Evolutionary conservation across 2,113 vertebrate genomes (phyloP).

Genomic region (Phrynosoma platyrhinos): DNA sequence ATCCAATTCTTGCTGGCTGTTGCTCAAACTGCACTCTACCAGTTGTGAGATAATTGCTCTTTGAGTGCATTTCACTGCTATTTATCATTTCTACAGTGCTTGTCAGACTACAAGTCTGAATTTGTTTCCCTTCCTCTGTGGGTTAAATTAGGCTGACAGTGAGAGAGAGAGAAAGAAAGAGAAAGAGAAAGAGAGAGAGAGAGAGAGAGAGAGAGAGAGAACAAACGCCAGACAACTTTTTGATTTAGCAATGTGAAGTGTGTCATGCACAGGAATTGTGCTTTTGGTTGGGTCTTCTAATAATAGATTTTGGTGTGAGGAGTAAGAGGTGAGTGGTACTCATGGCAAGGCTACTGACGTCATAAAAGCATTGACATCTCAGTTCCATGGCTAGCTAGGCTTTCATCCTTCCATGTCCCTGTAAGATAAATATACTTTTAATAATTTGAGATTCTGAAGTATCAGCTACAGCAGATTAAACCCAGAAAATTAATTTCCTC

Average conservation of each 20-base stretch:
- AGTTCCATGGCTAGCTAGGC: not conserved
- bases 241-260: not conserved
- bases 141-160: not conserved
- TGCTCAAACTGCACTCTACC: not conserved
- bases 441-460: not conserved
- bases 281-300: not conserved
- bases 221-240: not conserved
- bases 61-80: conserved; percentile 4
- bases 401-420: not conserved
- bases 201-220: not conserved
- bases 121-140: not conserved
- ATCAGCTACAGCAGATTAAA: no score
- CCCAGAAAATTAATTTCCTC: no score
- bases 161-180: not conserved
- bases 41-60: not conserved
- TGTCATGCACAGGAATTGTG: not conserved
- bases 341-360: not conserved
- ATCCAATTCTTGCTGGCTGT: not conserved
- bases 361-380: not conserved
- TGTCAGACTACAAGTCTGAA: not conserved
- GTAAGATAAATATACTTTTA: not conserved
- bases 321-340: not conserved
- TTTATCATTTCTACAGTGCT: conserved; percentile 15
- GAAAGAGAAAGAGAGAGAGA: not conserved
- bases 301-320: not conserved